Evolutionary conservation across 2,888 invertebrate genomes (phyloP), one percentile per base, ranked within the genome.

Genomic region (Empis livida): DNA sequence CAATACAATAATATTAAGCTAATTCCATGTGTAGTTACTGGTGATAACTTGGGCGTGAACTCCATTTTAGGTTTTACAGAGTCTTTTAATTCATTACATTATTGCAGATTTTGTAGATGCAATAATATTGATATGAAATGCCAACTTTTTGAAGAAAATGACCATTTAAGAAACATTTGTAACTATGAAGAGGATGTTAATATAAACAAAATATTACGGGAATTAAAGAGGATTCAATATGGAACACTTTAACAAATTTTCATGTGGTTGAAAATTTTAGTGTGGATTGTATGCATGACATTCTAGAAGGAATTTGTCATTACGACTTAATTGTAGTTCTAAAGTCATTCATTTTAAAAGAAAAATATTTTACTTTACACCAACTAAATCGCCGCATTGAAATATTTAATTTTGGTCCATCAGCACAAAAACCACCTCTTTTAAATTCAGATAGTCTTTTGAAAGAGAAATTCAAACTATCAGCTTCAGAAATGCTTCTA

Each of bases 241-340:
- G 51, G 43, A 48, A 50, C 23, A 45, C 50, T 10, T 44, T 51
- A 40, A 15, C 14, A 14, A 30, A 39, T 39, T 52, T 52, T 37
- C 44, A 53, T 42, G 51, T 39, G 10, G 45, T 48, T n/a, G 42
- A 46, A n/a, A 53, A 51, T 44, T 47, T 38, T 46, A 40, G 45
- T 15, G 53, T 46, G 11, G 53, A 51, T 47, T 48, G 51, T 39
- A 43, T 50, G 45, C 51, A 51, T 42, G 53, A 53, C 40, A 37
- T 50, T 17, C 45, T 53, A n/a, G 50, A 53, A 49, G 53, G 53
- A 11, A 45, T 53, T 27, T 48, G 51, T 35, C 49, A 49, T 42
- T 51, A 50, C 39, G 49, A 51, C 43, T 31, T 50, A 23, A 46
- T 47, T 49, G 40, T 47, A 39, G 43, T 53, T 10, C 17, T 51